phyloP scores from a whole-genome alignment of 2,888 invertebrate genomes.

The Ochlodes sylvanus region DNA sequence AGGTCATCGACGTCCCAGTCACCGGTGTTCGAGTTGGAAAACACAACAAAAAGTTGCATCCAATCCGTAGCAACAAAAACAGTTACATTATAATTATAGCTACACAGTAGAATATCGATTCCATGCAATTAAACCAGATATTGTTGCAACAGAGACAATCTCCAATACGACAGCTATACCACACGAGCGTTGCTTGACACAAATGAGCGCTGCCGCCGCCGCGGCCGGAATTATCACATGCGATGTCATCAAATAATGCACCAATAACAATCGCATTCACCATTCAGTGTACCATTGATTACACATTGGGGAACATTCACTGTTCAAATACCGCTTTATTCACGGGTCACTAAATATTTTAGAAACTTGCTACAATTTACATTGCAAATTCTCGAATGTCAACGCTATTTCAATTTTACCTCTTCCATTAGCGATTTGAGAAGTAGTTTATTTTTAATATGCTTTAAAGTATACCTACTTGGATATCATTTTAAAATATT shows the following conservation, averaged over 20 bases:
- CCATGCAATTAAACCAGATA: slow-evolving; percentile 9
- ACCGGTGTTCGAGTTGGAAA: too few relatives aligned
- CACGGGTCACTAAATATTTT: slow-evolving; percentile 4
- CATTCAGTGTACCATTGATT: slow-evolving; percentile 38
- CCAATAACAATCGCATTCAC: slow-evolving; percentile 39
- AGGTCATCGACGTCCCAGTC: too few relatives aligned
- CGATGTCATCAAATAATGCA: slow-evolving; percentile 39
- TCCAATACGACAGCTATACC: slow-evolving; percentile 2
- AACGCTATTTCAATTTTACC: background rate
- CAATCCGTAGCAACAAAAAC: too few relatives aligned
- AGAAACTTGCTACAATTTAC: background rate
- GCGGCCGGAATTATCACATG: slow-evolving; percentile 39
- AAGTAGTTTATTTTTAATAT: background rate
- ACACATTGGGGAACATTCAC: slow-evolving; percentile 13
- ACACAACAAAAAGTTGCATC: too few relatives aligned
- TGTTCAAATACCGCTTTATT: slow-evolving; percentile 9
- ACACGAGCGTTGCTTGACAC: slow-evolving; percentile 14
- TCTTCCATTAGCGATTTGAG: background rate
- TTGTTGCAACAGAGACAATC: slow-evolving; percentile 12
- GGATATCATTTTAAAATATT: too few relatives aligned
- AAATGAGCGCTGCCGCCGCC: background rate
- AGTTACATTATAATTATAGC: too few relatives aligned
- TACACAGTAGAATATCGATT: background rate
- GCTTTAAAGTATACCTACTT: too few relatives aligned
- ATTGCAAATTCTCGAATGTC: background rate